Evolutionary conservation across 2,888 invertebrate species (phyloP), one percentile per base, ranked within the genome.

Genomic region (Mythimna ferrago): DNA sequence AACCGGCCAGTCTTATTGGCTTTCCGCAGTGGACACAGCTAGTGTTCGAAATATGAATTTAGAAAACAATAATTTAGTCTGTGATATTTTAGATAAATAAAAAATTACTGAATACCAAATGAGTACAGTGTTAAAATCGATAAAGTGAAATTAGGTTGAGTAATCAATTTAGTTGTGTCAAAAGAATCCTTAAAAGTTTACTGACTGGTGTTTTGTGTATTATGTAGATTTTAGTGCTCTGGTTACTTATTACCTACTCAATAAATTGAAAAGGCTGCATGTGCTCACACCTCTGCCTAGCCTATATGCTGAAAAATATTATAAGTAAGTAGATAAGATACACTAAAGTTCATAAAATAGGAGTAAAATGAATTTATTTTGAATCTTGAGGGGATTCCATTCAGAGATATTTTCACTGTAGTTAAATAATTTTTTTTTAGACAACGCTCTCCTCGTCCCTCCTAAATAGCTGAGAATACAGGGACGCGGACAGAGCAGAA

Each of bases 1-100:
- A 75, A 71, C 64, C 60, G 72, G 71, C 64, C 73, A 83, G 81
- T 81, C 69, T 77, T 81, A 81, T 78, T 76, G 76, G 70, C 62
- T 79, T 77, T 82, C 73, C 76, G 66, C 57, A 71, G 73, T 69
- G 53, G 57, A 32, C 69, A 66, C 64, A 61, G 58, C 11, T 21
- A 71, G 44, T 66, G 70, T 74, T 78, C 67, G 54, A 73, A 66
- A n/a, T 73, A 73, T 68, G 58, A 73, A 78, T 58, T 69, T 66
- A 38, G 5, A 69, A 58, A 71, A 53, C 4, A 56, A 56, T 66
- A 54, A 62, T 58, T 41, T 67, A 19, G 32, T 70, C 65, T 69
- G 41, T 68, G 62, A 44, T 51, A 56, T 21, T 21, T 58, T 19
- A 53, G 57, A 4, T n/a, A 41, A 54, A 16, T 21, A 32, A 19